phyloP scores from a whole-genome alignment of 2,113 vertebrate genomes.

The Bostrychus sinensis region DNA sequence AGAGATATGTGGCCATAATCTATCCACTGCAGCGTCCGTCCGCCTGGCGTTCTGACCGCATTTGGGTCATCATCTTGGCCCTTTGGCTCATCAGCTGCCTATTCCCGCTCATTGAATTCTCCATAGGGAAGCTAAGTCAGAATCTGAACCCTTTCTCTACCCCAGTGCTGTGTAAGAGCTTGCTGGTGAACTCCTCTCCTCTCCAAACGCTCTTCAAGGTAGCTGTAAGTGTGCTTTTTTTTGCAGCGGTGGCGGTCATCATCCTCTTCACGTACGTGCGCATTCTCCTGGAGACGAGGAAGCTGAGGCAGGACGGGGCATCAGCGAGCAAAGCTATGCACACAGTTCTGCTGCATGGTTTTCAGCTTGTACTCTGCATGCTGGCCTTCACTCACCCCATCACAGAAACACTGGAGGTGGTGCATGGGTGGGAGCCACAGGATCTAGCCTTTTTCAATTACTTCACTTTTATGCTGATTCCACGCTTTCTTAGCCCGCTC shows the following conservation, averaged over 20 bases:
- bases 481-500: constrained; percentile 77
- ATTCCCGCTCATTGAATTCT: constrained; percentile 38
- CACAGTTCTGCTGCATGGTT: constrained; percentile 77
- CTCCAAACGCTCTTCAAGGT: constrained; percentile 62
- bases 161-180: constrained; percentile 30
- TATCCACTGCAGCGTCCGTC: constrained; percentile 69
- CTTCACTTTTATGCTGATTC: constrained; percentile 74
- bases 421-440: constrained; percentile 31
- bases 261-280: constrained; percentile 78
- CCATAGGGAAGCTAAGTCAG: constrained; percentile 18
- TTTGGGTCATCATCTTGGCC: constrained; percentile 71
- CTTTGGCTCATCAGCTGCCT: constrained; percentile 67
- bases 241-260: constrained; percentile 62
- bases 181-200: constrained; percentile 40
- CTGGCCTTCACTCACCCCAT: constrained; percentile 70
- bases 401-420: constrained; percentile 52
- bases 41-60: constrained; percentile 69
- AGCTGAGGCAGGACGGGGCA: constrained; percentile 63
- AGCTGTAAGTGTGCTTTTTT: constrained; percentile 60
- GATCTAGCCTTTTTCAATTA: constrained; percentile 69
- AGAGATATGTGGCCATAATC: constrained; percentile 79
- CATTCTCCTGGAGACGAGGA: constrained; percentile 75
- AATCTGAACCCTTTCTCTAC: constrained; percentile 39
- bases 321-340: constrained; percentile 74
- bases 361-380: constrained; percentile 77